These are phyloP conservation scores for Protophormia terraenovae DNA, from an alignment of 2,888 invertebrate species.

Conservation along the genomic window DNA sequence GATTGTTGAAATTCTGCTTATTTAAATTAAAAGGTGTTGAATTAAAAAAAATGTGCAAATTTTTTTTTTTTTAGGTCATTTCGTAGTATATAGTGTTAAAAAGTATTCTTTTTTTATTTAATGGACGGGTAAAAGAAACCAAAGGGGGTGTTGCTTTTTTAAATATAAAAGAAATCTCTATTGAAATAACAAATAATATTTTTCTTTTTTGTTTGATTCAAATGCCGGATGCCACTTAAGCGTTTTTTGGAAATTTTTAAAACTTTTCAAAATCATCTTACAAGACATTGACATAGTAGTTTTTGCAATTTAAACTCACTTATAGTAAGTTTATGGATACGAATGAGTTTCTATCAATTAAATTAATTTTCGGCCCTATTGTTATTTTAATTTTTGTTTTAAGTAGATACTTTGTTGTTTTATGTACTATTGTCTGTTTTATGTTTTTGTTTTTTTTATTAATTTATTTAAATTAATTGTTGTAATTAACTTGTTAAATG, in stretches of 20 bases:
- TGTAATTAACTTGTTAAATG: constrained; percentile 1
- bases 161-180: background rate
- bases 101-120: background rate
- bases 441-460: background rate
- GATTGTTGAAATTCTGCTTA: background rate
- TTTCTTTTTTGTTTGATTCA: background rate
- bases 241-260: background rate
- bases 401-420: background rate
- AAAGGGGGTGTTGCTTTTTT: no score
- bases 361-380: background rate
- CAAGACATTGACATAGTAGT: constrained; percentile 1
- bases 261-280: background rate
- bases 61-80: background rate
- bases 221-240: background rate
- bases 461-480: background rate
- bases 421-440: background rate
- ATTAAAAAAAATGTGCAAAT: no score
- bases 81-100: background rate
- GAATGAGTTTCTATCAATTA: background rate
- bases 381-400: constrained; percentile 1
- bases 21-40: background rate
- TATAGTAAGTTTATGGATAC: background rate
- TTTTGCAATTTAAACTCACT: background rate
- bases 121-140: no score
- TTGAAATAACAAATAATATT: background rate